Evolutionary conservation across 2,888 invertebrate species (phyloP).

Genomic region (Elegia similella): DNA sequence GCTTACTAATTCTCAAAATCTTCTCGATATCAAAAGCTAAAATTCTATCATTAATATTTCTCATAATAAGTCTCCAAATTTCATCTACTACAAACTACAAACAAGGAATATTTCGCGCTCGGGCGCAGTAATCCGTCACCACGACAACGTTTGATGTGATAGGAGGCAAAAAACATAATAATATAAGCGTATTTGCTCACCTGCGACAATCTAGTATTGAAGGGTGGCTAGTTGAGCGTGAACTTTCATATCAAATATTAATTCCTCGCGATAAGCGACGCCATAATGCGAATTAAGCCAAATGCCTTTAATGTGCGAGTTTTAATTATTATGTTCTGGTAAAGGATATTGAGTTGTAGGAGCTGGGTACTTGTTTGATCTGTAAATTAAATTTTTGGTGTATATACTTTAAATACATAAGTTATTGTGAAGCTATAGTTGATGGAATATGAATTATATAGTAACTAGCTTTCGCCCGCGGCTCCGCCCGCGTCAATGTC

Average conservation of each 20-base stretch:
- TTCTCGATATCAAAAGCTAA: background rate
- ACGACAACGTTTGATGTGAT: constrained; percentile 72
- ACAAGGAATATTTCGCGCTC: constrained; percentile 25
- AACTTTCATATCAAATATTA: constrained; percentile 81
- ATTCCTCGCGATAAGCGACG: constrained; percentile 75
- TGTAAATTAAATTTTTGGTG: too few relatives aligned
- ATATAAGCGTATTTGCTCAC: constrained; percentile 76
- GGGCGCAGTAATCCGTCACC: constrained; percentile 38
- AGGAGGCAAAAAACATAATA: constrained; percentile 65
- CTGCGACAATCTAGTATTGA: constrained; percentile 72
- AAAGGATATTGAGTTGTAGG: background rate
- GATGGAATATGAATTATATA: too few relatives aligned
- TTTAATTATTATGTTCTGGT: constrained; percentile 52
- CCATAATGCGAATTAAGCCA: constrained; percentile 67
- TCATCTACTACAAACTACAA: constrained; percentile 3
- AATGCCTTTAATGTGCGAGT: constrained; percentile 73
- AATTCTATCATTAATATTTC: too few relatives aligned
- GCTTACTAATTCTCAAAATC: background rate
- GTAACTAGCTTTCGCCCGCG: too few relatives aligned
- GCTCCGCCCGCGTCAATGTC: too few relatives aligned
- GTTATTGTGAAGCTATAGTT: too few relatives aligned
- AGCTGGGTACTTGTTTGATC: too few relatives aligned
- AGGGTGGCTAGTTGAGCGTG: constrained; percentile 78
- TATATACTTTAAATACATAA: too few relatives aligned
- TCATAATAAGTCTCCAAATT: background rate